Base-by-base conservation (phyloP, 2,113 vertebrate species). In the Laterallus jamaicensis region DNA sequence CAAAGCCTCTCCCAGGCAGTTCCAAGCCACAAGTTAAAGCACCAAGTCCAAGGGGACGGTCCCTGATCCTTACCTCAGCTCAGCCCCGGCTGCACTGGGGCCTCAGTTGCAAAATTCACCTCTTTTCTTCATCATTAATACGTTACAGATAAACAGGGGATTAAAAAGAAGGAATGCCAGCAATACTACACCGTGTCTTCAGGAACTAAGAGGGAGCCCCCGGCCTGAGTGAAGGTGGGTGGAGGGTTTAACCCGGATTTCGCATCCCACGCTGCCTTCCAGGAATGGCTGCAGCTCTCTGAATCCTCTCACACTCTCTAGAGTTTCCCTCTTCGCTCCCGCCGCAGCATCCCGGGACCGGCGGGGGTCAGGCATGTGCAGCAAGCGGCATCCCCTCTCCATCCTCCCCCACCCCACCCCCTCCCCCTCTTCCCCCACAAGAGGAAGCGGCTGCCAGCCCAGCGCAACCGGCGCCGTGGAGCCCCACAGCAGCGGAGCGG, bases 201-300 rank as follows among this genome's bases (percentile, higher is more conserved):
- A 1, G 1, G 49, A 37, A 10, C 3, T 2, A 5, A 6, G 26
- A 22, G 54, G 1, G 44, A 39, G 58, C 66, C 15, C 44, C 44
- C 44, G 15, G 29, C n/a, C 21, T 2, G 3, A 6, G 9, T 0
- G n/a, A 4, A 19, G 16, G 49, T 3, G 29, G 20, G 12, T 11
- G 12, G 71, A 13, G 19, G 8, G 24, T 6, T 2, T 3, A 2
- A n/a, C 5, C 18, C 59, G 5, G 29, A 4, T 13, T 26, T 2
- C 4, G 42, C n/a, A 22, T 13, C 63, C 75, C 19, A 6, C 19
- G 0, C 32, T 1, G 59, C 8, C 49, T 24, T 15, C 63, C 49
- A 47, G 40, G 60, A 44, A 12, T 0, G 2, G 44, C 52, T 12
- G 4, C 2, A 5, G 44, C 32, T 20, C 59, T 10, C 55, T 0